Percentiles rank a stretch among this genome's conserved stretches.
Conservation (phyloP, 2,113 vertebrate genomes). For the Tetrax tetrax region DNA sequence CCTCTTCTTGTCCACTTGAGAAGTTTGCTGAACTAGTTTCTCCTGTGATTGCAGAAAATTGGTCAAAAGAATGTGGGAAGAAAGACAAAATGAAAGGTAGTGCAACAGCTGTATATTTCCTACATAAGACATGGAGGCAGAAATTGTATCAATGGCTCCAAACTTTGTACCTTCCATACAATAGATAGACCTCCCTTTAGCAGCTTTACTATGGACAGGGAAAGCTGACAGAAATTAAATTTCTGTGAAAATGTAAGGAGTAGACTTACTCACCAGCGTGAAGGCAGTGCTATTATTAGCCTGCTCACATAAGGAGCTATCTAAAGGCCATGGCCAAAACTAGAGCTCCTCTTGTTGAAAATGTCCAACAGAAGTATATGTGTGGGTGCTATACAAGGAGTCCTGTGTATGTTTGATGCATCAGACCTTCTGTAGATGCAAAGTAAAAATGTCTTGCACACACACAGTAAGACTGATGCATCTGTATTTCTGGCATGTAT, state of each 20-base stretch:
- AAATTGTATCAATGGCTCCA: background rate
- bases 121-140: background rate
- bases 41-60: slow-evolving; percentile 78
- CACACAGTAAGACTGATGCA: background rate
- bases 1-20: slow-evolving; percentile 79
- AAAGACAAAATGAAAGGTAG: slow-evolving; percentile 68
- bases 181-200: background rate
- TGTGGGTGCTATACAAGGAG: background rate
- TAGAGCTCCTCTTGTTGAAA: background rate
- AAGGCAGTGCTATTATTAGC: background rate
- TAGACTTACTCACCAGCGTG: background rate
- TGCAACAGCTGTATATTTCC: background rate
- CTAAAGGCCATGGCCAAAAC: background rate
- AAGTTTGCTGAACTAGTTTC: slow-evolving; percentile 78
- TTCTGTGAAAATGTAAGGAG: background rate
- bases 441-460: no score
- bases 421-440: background rate
- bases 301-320: background rate
- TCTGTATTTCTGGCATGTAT: background rate
- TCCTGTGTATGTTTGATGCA: background rate
- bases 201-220: background rate
- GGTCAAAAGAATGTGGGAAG: slow-evolving; percentile 79
- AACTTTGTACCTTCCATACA: background rate
- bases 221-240: background rate
- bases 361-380: background rate